Percentiles rank a stretch among this genome's conserved stretches.
These are phyloP conservation scores for Zygaena filipendulae DNA, from an alignment of 2,888 invertebrate genomes.

Conservation along the genomic window DNA sequence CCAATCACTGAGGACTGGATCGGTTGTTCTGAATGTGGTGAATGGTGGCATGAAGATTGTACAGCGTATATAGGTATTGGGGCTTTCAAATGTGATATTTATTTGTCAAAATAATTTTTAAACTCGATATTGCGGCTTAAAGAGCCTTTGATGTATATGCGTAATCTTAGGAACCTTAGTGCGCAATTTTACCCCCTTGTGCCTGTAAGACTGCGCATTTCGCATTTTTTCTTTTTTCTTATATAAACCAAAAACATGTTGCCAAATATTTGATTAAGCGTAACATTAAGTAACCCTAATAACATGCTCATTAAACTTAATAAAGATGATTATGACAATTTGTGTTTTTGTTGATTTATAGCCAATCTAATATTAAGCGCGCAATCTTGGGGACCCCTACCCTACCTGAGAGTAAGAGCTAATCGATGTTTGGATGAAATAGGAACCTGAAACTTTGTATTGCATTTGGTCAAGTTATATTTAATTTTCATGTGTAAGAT, in stretches of 20 bases:
- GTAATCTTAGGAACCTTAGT: not conserved
- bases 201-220: not conserved
- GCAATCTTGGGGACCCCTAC: not conserved
- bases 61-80: conserved; percentile 2
- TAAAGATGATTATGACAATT: not conserved
- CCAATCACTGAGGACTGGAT: conserved; percentile 10
- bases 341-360: not conserved
- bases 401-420: too few relatives aligned
- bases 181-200: not conserved
- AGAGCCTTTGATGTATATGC: not conserved
- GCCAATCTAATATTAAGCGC: not conserved
- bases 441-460: too few relatives aligned
- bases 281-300: not conserved
- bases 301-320: not conserved
- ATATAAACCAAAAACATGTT: not conserved
- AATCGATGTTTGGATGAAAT: too few relatives aligned
- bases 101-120: not conserved
- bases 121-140: not conserved
- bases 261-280: not conserved
- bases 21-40: conserved; percentile 4
- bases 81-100: not conserved
- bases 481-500: too few relatives aligned
- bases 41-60: conserved; percentile 7
- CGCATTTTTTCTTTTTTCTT: not conserved
- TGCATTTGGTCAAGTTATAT: too few relatives aligned